Percentiles rank a stretch among this genome's conserved stretches.
phyloP scores from a whole-genome alignment of 53 echinoderm and acorn worm species.

The Arbacia lixula region DNA sequence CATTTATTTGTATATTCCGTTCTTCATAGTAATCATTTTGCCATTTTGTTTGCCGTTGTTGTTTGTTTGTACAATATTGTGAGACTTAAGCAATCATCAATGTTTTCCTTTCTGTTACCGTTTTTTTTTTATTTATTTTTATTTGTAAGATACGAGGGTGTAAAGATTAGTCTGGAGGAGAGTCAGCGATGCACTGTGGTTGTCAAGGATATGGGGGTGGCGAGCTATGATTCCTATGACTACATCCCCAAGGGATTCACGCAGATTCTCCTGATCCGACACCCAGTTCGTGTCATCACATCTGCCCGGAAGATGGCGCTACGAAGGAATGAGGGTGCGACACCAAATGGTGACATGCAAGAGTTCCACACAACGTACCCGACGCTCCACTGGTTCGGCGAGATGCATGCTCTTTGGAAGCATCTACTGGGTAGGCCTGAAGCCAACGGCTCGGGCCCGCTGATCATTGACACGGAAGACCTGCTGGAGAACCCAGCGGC shows the following conservation, averaged over 20 bases:
- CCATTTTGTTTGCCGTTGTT: no score
- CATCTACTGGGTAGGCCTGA: not conserved
- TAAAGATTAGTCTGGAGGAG: not conserved
- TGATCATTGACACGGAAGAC: conserved; percentile 48
- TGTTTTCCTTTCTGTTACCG: no score
- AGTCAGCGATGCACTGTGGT: not conserved
- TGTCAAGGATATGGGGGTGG: conserved; percentile 45
- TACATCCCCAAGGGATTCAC: conserved; percentile 32
- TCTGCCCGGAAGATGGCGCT: conserved; percentile 18
- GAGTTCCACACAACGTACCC: conserved; percentile 25
- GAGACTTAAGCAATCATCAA: no score
- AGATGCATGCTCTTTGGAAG: conserved; percentile 40
- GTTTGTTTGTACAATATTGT: no score
- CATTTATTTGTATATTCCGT: no score
- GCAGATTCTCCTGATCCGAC: conserved; percentile 22
- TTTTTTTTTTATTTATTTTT: no score
- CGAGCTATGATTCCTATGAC: conserved; percentile 26
- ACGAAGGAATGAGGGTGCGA: not conserved
- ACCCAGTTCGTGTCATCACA: conserved; percentile 13
- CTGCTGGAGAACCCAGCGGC: conserved; percentile 11
- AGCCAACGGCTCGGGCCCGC: not conserved
- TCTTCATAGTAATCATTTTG: no score
- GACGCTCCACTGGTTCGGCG: conserved; percentile 35
- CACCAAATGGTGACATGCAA: conserved; percentile 15
- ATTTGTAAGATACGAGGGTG: conserved; percentile 11